These are phyloP conservation scores for Emys orbicularis DNA, from an alignment of 2,797 vertebrate species.

Conservation along the genomic window DNA sequence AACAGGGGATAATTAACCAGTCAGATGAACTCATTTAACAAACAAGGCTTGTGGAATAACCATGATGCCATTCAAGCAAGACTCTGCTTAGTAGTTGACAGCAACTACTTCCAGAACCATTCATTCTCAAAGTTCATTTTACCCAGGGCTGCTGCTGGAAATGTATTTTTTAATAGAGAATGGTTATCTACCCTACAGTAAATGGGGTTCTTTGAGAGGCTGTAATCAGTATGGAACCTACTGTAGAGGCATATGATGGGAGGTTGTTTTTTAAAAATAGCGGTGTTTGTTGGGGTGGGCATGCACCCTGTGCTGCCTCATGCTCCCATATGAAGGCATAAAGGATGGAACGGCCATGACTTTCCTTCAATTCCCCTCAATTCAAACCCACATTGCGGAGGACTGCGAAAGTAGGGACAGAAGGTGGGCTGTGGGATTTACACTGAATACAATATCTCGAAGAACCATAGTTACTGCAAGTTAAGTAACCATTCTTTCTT, in stretches of 20 bases:
- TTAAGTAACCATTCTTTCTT: neutral
- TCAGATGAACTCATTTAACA: neutral
- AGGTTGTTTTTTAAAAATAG: neutral
- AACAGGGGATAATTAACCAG: neutral
- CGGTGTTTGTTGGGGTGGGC: no score
- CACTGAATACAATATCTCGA: neutral
- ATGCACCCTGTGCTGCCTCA: neutral
- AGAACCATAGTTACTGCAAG: neutral
- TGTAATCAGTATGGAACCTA: neutral
- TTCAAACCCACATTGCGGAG: neutral
- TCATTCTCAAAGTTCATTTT: neutral
- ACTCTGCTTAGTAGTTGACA: neutral
- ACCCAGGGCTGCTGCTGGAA: neutral
- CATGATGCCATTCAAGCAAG: neutral
- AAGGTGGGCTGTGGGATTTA: neutral
- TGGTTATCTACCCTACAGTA: neutral
- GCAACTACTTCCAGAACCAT: neutral
- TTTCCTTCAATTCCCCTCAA: neutral
- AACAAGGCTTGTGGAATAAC: neutral
- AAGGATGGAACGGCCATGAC: neutral
- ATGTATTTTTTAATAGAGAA: neutral
- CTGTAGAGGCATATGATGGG: neutral
- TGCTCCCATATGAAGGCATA: neutral
- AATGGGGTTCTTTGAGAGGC: neutral
- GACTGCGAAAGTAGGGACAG: neutral